Conservation (phyloP, 1,140 invertebrate genomes). For the Episyrphus balteatus region DNA sequence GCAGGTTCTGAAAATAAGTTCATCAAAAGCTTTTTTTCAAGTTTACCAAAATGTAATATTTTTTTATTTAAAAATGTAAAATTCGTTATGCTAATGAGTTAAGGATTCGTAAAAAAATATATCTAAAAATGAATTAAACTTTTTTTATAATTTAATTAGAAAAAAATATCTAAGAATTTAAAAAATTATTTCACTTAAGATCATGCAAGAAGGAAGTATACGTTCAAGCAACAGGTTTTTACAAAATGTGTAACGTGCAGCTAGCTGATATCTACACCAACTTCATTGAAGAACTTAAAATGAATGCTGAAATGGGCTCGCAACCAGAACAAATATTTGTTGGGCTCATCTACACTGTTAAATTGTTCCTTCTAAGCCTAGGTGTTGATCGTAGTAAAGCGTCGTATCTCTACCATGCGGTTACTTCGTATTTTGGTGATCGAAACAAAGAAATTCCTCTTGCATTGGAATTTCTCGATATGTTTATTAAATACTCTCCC, state of each 20-base stretch:
- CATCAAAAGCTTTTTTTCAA: no score
- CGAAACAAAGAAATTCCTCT: slow-evolving; percentile 26
- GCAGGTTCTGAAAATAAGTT: no score
- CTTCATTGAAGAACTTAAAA: slow-evolving; percentile 14
- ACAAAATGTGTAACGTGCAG: slow-evolving; percentile 32
- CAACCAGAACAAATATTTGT: slow-evolving; percentile 10
- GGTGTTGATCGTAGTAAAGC: slow-evolving; percentile 26
- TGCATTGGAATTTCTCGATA: slow-evolving; percentile 29
- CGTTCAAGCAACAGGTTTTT: slow-evolving; percentile 30
- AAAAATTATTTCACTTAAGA: slow-evolving; percentile 6
- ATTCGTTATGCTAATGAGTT: no score
- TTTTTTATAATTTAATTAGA: no score
- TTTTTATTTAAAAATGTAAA: no score
- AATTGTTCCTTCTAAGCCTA: slow-evolving; percentile 22
- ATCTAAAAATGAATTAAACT: no score
- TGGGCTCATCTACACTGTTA: slow-evolving; percentile 29
- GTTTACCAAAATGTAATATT: no score
- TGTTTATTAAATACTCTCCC: slow-evolving; percentile 29
- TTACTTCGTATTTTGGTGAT: slow-evolving; percentile 18
- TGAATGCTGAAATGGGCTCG: no score
- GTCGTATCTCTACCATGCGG: slow-evolving; percentile 26
- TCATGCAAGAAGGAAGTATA: slow-evolving; percentile 29
- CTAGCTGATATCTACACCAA: slow-evolving; percentile 30
- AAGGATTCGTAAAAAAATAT: no score
- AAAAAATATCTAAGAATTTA: no score